Percentiles rank a stretch among this genome's conserved stretches.
Evolutionary conservation across 2,113 vertebrate genomes (phyloP).

Genomic region (Oreamnos americanus): DNA sequence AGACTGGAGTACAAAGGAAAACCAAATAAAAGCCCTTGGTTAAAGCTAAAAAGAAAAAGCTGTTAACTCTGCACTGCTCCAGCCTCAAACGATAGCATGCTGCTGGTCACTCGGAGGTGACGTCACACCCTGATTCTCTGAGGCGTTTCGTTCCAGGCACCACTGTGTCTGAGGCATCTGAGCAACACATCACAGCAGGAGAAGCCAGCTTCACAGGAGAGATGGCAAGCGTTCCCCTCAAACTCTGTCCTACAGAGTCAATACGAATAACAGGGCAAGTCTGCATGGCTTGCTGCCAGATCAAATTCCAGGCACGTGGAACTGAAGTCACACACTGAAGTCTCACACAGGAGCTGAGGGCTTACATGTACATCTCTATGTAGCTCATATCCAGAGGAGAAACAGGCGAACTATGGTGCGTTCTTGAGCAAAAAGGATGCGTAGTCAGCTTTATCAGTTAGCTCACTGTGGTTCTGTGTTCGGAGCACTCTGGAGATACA

Average conservation of each 20-base stretch:
- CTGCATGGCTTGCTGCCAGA: constrained; percentile 50
- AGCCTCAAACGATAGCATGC: constrained; percentile 55
- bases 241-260: constrained; percentile 36
- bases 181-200: constrained; percentile 43
- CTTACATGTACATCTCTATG: constrained; percentile 20
- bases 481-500: not conserved
- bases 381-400: constrained; percentile 37
- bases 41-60: constrained; percentile 54
- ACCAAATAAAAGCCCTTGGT: constrained; percentile 54
- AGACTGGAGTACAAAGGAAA: constrained; percentile 61
- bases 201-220: constrained; percentile 5
- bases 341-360: constrained; percentile 18
- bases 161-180: constrained; percentile 49
- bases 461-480: constrained; percentile 13
- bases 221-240: not conserved
- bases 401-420: constrained; percentile 13
- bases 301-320: not conserved
- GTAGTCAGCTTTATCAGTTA: not conserved
- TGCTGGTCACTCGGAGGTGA: not conserved
- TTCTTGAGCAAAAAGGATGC: constrained; percentile 31
- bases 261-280: not conserved
- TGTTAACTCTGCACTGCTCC: constrained; percentile 2
- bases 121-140: constrained; percentile 8
- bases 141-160: constrained; percentile 17
- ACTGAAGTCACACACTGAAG: constrained; percentile 27